Evolutionary conservation across 53 echinoderm and acorn worm genomes (phyloP).

Genomic region (Holothuria scabra): DNA sequence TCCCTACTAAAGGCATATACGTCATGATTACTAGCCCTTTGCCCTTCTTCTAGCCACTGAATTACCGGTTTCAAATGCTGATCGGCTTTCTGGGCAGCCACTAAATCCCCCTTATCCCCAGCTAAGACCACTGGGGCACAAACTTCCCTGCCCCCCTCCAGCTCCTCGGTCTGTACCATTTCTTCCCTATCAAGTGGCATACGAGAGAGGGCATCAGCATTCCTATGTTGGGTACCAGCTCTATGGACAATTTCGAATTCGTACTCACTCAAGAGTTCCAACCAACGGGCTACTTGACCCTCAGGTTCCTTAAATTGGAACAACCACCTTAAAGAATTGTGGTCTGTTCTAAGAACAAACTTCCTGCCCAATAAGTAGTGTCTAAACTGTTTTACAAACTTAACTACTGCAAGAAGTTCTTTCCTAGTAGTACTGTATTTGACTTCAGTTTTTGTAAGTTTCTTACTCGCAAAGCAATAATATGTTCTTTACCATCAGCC

Average conservation of each 20-base stretch:
- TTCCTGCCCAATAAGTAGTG: not conserved
- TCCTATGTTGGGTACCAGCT: not conserved
- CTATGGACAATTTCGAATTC: not conserved
- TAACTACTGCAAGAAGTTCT: not conserved
- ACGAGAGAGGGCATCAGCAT: not conserved
- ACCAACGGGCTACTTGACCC: slow-evolving; percentile 5
- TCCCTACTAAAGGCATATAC: not conserved
- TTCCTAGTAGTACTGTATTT: not conserved
- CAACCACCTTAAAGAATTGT: too few species aligned
- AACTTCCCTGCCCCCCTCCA: too few species aligned
- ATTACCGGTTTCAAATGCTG: not conserved
- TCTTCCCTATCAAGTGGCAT: not conserved
- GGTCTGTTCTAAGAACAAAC: not conserved
- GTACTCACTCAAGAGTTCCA: not conserved
- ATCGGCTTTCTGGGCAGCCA: not conserved
- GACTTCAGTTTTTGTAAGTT: too few species aligned
- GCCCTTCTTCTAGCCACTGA: not conserved
- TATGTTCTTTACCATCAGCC: not conserved
- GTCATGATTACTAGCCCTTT: not conserved
- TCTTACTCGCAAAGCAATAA: not conserved
- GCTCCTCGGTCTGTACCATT: not conserved
- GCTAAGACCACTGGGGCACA: not conserved
- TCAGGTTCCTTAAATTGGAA: not conserved
- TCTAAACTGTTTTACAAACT: not conserved
- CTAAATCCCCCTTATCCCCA: not conserved